Base-by-base conservation (phyloP, 1,140 invertebrate species). In the Bombus sylvicola region DNA sequence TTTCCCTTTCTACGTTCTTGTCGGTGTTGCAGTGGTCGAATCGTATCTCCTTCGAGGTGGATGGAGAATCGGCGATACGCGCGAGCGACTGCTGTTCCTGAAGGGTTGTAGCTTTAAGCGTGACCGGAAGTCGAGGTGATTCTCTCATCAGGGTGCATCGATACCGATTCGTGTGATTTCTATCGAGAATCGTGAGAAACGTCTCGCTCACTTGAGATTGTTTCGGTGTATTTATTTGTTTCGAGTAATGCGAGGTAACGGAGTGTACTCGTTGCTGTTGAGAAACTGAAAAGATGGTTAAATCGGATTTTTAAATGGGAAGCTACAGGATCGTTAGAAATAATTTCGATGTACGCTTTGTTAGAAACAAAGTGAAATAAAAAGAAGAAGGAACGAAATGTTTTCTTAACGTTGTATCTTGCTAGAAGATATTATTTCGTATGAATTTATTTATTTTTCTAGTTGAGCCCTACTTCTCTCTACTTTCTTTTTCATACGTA, bases 91-190 rank as follows among this genome's bases (percentile, higher is more conserved):
- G 83, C 59, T 81, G 77, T 81, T 81, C 77, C 77, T 74, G 59
- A 57, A 57, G 47, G 18, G 6, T 53, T 34, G 69, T 66, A 85
- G 83, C 77, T 85, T 85, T 85, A 85, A 78, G 6, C 47, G 47
- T 8, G 18, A 53, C 75, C n/a, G n/a, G 37, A 10, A 53, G n/a
- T 41, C 25, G 59, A 68, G 43, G 41, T 31, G 13, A 15, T 13
- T 53, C 28, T 83, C 62, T 69, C 71, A n/a, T 76, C 74, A 66
- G 59, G 41, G 47, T 47, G 47, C 15, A 18, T 18, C 18, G 47
- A 47, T 47, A 47, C 15, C 47, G n/a, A 43, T 28, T 57, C 3
- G 34, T 22, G 0, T 13, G 10, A 5, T 3, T n/a, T n/a, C n/a
- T n/a, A 12, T n/a, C 3, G 28, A 62, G 2, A 12, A n/a, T n/a